phyloP scores from a whole-genome alignment of 2,888 invertebrate genomes.

The Scrobipalpa costella region DNA sequence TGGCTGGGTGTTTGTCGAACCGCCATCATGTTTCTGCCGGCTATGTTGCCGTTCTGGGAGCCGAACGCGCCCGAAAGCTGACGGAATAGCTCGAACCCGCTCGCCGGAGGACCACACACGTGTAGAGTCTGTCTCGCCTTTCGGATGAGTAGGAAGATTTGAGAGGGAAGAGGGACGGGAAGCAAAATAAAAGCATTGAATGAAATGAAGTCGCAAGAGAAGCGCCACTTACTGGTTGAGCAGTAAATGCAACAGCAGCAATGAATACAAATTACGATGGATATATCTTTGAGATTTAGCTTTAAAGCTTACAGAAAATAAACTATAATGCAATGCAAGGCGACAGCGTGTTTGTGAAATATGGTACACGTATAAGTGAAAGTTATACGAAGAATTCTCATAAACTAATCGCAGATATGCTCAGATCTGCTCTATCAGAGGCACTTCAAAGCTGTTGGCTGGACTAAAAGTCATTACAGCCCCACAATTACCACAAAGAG shows the following conservation, averaged over 20 bases:
- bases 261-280: not conserved
- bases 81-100: constrained; percentile 60
- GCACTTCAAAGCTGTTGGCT: constrained; percentile 49
- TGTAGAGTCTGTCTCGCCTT: constrained; percentile 61
- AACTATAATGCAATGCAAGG: not conserved
- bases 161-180: constrained; percentile 49
- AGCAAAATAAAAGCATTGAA: constrained; percentile 76
- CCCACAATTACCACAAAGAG: constrained; percentile 65
- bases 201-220: constrained; percentile 42
- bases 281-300: not conserved
- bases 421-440: not conserved
- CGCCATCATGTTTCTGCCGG: constrained; percentile 78
- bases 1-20: constrained; percentile 72
- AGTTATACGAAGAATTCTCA: constrained; percentile 1
- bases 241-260: constrained; percentile 41
- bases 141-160: constrained; percentile 41
- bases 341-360: not conserved
- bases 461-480: constrained; percentile 56
- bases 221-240: constrained; percentile 41
- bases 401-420: not conserved
- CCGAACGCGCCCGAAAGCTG: constrained; percentile 60
- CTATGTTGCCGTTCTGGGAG: constrained; percentile 74
- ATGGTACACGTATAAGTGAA: not conserved
- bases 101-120: constrained; percentile 74
- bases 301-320: not conserved